A percentile compares a stretch with the other conserved stretches of the same genome.
phyloP scores from a whole-genome alignment of 2,888 invertebrate species.

The Epinotia nisella region DNA sequence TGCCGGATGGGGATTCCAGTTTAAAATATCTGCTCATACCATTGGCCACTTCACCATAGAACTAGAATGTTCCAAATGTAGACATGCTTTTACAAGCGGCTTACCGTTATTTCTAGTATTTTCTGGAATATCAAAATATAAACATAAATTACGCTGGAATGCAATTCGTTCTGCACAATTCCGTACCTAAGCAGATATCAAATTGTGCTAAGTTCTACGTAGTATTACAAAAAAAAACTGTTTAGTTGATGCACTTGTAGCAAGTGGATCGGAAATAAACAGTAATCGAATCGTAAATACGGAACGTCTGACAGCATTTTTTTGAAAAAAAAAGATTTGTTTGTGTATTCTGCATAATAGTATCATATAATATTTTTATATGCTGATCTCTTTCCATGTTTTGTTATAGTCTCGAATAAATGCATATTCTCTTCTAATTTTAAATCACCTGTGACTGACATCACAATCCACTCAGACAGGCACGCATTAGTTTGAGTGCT shows the following conservation, averaged over 20 bases:
- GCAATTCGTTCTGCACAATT: not conserved
- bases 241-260: not conserved
- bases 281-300: no score
- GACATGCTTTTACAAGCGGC: not conserved
- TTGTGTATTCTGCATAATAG: not conserved
- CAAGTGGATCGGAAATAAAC: no score
- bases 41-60: not conserved
- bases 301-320: not conserved
- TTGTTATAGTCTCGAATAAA: no score
- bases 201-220: not conserved
- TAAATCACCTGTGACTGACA: not conserved
- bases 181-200: not conserved
- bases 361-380: no score
- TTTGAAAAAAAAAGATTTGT: not conserved
- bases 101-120: not conserved
- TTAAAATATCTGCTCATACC: not conserved
- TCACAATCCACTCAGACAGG: conserved; percentile 11
- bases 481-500: not conserved
- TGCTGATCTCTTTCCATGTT: no score
- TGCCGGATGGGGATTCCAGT: not conserved
- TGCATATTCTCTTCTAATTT: not conserved
- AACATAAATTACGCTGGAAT: not conserved
- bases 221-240: not conserved
- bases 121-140: not conserved
- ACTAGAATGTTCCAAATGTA: not conserved